Evolutionary conservation across 1,140 invertebrate genomes (phyloP).

Genomic region (Drosophila gunungcola): DNA sequence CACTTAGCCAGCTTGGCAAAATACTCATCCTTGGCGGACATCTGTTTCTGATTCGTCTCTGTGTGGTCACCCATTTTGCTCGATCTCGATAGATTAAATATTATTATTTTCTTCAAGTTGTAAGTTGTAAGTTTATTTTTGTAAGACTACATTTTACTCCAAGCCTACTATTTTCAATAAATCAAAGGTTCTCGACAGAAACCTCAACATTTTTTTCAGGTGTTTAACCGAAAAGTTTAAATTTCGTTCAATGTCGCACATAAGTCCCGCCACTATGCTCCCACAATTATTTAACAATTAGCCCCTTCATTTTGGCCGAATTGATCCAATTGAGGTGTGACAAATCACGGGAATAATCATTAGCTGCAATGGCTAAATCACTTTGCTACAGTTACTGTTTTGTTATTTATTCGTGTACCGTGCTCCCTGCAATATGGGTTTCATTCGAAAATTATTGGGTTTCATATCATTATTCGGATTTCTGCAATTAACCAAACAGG

Average conservation of each 20-base stretch:
- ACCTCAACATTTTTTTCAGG: too few species aligned
- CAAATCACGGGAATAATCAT: slow-evolving; percentile 62
- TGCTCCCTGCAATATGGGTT: slow-evolving; percentile 26
- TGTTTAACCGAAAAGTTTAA: slow-evolving; percentile 2
- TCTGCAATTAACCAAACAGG: slow-evolving; percentile 49
- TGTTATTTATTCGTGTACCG: neutral
- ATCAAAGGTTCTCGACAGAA: too few species aligned
- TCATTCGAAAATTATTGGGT: slow-evolving; percentile 28
- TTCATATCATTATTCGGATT: slow-evolving; percentile 31
- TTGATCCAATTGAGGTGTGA: slow-evolving; percentile 46
- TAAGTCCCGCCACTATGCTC: slow-evolving; percentile 7
- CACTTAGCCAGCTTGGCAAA: too few species aligned
- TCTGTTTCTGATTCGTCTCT: too few species aligned
- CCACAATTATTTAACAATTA: slow-evolving; percentile 41
- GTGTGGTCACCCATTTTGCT: too few species aligned
- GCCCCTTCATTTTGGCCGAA: neutral
- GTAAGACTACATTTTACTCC: too few species aligned
- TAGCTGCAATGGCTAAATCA: slow-evolving; percentile 27
- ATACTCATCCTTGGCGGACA: too few species aligned
- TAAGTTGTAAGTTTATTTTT: too few species aligned
- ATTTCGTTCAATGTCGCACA: slow-evolving; percentile 1
- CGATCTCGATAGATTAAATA: too few species aligned
- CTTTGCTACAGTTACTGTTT: neutral
- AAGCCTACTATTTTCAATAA: too few species aligned
- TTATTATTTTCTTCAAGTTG: too few species aligned